Evolutionary conservation across 37 sponge, comb jelly and placozoan genomes (phyloP).

Genomic region (Diacarnus erythraeanus): DNA sequence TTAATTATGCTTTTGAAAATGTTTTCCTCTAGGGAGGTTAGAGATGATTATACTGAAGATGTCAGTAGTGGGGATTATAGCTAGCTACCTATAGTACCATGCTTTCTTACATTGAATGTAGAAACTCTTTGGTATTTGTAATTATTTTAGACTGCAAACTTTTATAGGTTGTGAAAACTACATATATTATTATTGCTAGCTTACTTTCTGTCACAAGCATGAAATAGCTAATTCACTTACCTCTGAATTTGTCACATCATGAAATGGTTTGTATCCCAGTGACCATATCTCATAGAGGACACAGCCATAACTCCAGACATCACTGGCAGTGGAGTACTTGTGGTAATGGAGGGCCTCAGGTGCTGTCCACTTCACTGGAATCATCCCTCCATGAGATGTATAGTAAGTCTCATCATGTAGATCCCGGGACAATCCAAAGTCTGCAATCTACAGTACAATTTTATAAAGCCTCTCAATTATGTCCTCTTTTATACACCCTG

Average conservation of each 20-base stretch:
- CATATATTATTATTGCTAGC: neutral
- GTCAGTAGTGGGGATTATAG: too few relatives aligned
- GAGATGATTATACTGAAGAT: too few relatives aligned
- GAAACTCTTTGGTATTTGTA: too few relatives aligned
- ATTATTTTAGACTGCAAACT: too few relatives aligned
- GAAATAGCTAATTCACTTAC: constrained; percentile 10
- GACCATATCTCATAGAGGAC: constrained; percentile 61
- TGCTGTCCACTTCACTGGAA: constrained; percentile 67
- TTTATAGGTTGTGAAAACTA: neutral
- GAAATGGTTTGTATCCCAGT: constrained; percentile 44
- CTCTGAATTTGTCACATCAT: constrained; percentile 27
- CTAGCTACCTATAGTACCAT: too few relatives aligned
- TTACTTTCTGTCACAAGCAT: neutral
- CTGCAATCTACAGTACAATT: constrained; percentile 44
- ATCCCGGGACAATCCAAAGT: constrained; percentile 47
- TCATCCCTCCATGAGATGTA: constrained; percentile 22
- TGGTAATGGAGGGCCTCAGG: constrained; percentile 52
- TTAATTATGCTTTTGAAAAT: too few relatives aligned
- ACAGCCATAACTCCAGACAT: constrained; percentile 60
- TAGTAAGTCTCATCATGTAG: constrained; percentile 29
- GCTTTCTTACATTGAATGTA: too few relatives aligned
- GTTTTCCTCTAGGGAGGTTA: too few relatives aligned
- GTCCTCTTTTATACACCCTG: too few relatives aligned
- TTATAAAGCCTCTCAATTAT: too few relatives aligned
- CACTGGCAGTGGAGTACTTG: constrained; percentile 60